Evolutionary conservation across 2,113 vertebrate species (phyloP).

Genomic region (Oreochromis niloticus): DNA sequence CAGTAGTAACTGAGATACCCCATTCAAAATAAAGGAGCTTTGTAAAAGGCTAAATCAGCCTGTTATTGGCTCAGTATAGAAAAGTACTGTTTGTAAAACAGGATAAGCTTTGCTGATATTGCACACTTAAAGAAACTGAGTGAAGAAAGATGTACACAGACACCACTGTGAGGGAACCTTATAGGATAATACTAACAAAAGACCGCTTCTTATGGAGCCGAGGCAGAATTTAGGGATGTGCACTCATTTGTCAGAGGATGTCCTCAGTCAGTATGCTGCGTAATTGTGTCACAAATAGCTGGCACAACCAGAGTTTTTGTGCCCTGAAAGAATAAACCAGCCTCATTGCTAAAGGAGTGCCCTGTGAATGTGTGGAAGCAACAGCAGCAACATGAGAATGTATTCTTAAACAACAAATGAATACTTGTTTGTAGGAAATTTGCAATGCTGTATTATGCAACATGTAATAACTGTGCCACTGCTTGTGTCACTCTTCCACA

Average conservation of each 20-base stretch:
- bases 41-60: not conserved
- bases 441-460: not conserved
- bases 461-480: not conserved
- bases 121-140: not conserved
- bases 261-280: constrained; percentile 1
- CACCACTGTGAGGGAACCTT: not conserved
- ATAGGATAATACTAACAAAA: constrained; percentile 6
- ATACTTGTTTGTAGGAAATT: constrained; percentile 6
- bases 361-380: not conserved
- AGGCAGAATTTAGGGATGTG: not conserved
- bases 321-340: not conserved
- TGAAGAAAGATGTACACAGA: not conserved
- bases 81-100: not conserved
- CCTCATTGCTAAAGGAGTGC: not conserved
- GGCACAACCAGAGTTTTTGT: not conserved
- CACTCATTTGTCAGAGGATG: constrained; percentile 26
- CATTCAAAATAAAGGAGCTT: constrained; percentile 9
- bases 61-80: not conserved
- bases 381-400: not conserved
- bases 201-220: not conserved
- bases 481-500: constrained; percentile 33
- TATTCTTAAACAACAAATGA: constrained; percentile 17
- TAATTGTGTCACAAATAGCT: constrained; percentile 13
- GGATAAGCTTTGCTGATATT: not conserved
- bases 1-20: not conserved